Base-by-base conservation (phyloP, 2,888 invertebrate species). In the Liodrosophila aerea region DNA sequence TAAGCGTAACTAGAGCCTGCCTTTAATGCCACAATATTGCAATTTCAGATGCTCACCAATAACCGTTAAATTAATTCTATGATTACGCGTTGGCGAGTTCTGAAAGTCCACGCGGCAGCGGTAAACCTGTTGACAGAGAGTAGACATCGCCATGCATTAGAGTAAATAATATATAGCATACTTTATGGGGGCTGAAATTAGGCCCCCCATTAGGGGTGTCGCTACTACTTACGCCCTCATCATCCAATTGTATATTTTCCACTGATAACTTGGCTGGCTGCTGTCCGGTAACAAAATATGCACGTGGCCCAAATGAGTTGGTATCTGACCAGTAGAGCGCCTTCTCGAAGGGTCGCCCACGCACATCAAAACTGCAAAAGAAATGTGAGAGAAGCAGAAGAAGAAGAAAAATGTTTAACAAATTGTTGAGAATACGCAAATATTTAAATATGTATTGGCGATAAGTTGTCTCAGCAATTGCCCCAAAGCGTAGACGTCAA, bases 61-160 rank as follows among this genome's bases (percentile, higher is more conserved):
- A 84, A 97, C 96, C 86, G 96, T 95, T 75, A 97, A 93, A 88
- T 95, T 94, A 89, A 97, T 95, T 87, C 95, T 95, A 89, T 96
- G 95, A 90, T 96, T 96, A 83, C 96, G 93, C 9, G 97, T 96
- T 27, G 96, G 96, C 7, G 96, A 95, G 87, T 95, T 96, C 84
- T 95, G 94, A 90, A 97, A 97, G 91, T 97, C 97, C 29, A 97
- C 97, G 65, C 97, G 92, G 90, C 97, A 97, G 75, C 96, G 92
- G 91, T 97, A 97, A 57, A 94, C 90, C 90, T 90, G 78, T 61
- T 66, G 59, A 76, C 49, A 49, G 37, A 18, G 7, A 47, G n/a
- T n/a, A 22, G 45, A 30, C 43, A 57, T n/a, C 13, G 46, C 7
- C 57, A 40, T 40, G 57, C 54, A 85, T 64, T 64, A 70, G 56